Evolutionary conservation across 2,888 invertebrate species (phyloP).

Genomic region (Ormyrus thymus): DNA sequence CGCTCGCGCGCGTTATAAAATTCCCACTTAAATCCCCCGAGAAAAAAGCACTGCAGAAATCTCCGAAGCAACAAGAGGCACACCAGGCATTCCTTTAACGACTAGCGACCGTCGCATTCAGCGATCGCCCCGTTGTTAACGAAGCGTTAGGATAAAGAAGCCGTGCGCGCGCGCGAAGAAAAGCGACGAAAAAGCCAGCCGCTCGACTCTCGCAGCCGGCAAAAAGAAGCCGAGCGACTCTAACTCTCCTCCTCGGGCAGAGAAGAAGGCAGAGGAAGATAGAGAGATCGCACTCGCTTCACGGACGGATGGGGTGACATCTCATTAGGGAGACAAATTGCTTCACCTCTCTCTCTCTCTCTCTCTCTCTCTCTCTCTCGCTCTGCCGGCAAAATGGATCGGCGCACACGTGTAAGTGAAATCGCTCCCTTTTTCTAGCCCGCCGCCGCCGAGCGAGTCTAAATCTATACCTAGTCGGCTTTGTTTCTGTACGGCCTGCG

Average conservation of each 20-base stretch:
- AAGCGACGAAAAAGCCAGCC: background rate
- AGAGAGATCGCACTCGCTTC: constrained; percentile 57
- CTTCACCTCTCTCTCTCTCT: constrained; percentile 65
- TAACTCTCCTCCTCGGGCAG: too few species aligned
- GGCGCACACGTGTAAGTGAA: constrained; percentile 45
- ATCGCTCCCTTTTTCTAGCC: constrained; percentile 21
- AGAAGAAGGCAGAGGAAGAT: constrained; percentile 14
- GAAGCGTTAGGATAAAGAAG: background rate
- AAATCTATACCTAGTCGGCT: constrained; percentile 19
- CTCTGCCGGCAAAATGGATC: constrained; percentile 19
- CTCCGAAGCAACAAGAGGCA: too few species aligned
- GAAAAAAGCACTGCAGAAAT: too few species aligned
- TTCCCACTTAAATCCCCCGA: too few species aligned
- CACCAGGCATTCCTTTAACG: too few species aligned
- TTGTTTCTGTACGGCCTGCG: background rate
- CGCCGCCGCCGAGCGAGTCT: background rate
- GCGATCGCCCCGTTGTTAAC: background rate
- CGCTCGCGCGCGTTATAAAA: too few species aligned
- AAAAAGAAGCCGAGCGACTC: background rate
- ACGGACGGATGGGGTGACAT: constrained; percentile 72
- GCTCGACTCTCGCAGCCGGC: too few species aligned
- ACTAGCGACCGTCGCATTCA: background rate
- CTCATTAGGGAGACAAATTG: constrained; percentile 75
- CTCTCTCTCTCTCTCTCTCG: too few species aligned
- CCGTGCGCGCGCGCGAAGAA: background rate